Conservation (phyloP, 2,888 invertebrate genomes). For the Aproaerema taeniolella region DNA sequence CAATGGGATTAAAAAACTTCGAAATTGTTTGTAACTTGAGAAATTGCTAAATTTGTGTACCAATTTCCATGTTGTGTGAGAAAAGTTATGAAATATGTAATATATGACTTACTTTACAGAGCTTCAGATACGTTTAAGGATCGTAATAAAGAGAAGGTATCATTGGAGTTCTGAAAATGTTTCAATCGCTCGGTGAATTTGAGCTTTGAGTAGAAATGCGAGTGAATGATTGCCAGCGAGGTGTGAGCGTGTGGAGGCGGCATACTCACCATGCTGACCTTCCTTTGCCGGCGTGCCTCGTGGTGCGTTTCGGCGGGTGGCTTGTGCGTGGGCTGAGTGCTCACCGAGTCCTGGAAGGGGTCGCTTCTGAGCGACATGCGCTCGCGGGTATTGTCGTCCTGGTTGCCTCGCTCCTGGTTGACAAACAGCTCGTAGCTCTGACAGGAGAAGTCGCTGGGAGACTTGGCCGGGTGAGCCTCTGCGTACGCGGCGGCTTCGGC, state of each 20-base stretch:
- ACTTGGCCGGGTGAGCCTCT: slow-evolving; percentile 86
- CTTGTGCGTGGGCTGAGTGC: slow-evolving; percentile 84
- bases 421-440: slow-evolving; percentile 95
- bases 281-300: slow-evolving; percentile 80
- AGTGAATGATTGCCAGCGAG: slow-evolving; percentile 58
- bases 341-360: slow-evolving; percentile 91
- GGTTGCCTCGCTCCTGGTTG: slow-evolving; percentile 91
- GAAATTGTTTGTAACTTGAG: neutral
- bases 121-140: neutral
- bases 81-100: neutral
- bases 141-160: neutral
- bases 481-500: slow-evolving; percentile 80
- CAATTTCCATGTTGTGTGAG: neutral
- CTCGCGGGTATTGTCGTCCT: slow-evolving; percentile 93
- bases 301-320: slow-evolving; percentile 76
- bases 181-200: neutral
- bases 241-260: slow-evolving; percentile 35
- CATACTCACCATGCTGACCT: slow-evolving; percentile 94
- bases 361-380: slow-evolving; percentile 94
- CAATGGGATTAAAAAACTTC: slow-evolving; percentile 18
- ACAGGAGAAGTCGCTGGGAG: slow-evolving; percentile 94
- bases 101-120: slow-evolving; percentile 5
- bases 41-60: slow-evolving; percentile 5
- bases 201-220: too few species aligned
- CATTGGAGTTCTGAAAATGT: neutral